A percentile compares a stretch with the other conserved stretches of the same genome.
Conservation (phyloP, 37 sponge, comb jelly and placozoan genomes). For the Beroe forskalii region DNA sequence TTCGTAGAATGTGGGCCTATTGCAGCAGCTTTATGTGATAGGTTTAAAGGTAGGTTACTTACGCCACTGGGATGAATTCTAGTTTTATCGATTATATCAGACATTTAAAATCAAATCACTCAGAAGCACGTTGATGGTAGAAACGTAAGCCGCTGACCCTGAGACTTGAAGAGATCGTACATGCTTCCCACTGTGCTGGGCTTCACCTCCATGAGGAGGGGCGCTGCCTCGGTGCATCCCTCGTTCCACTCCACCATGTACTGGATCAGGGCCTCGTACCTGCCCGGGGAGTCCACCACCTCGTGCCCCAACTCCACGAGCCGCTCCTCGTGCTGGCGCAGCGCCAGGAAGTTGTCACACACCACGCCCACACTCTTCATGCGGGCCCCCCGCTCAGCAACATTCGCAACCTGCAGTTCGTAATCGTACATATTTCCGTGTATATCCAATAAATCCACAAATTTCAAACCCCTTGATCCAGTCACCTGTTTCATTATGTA, state of each 20-base stretch:
- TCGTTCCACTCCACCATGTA: slow-evolving; percentile 28
- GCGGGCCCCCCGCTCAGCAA: slow-evolving; percentile 89
- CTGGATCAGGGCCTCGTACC: slow-evolving; percentile 9
- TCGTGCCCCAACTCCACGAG: slow-evolving; percentile 25
- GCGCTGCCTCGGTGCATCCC: background rate
- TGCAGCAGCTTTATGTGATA: no score
- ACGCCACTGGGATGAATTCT: no score
- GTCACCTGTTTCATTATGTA: slow-evolving; percentile 61
- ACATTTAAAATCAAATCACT: no score
- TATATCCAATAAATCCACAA: background rate
- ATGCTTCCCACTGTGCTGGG: slow-evolving; percentile 27
- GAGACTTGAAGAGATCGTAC: slow-evolving; percentile 63
- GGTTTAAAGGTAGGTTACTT: no score
- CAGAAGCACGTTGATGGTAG: no score
- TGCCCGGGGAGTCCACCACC: slow-evolving; percentile 22
- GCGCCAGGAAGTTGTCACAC: slow-evolving; percentile 69
- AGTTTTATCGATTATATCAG: no score
- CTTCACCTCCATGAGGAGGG: slow-evolving; percentile 23
- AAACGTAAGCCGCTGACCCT: no score
- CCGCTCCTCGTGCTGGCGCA: slow-evolving; percentile 78
- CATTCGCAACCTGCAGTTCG: slow-evolving; percentile 68
- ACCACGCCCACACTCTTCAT: slow-evolving; percentile 97
- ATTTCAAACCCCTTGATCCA: background rate
- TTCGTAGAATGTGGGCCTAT: background rate
- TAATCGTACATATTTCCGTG: background rate